Conservation (phyloP, 1,140 invertebrate species). For the Planococcus citri region DNA sequence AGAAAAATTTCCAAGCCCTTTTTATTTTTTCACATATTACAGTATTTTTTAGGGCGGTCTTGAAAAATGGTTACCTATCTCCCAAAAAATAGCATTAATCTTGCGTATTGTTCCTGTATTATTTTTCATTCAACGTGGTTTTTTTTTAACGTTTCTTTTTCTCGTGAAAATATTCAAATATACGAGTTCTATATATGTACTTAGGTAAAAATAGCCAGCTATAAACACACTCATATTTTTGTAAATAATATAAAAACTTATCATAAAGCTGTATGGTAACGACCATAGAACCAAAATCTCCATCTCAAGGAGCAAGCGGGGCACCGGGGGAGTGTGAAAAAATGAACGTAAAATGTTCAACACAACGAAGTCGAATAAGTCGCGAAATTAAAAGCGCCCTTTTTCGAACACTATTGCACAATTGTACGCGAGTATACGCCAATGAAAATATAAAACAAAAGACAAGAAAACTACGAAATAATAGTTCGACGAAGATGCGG, state of each 20-base stretch:
- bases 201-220: no score
- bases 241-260: no score
- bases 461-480: slow-evolving; percentile 1
- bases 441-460: slow-evolving; percentile 13
- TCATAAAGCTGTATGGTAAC: no score
- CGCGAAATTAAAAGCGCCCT: background rate
- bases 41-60: slow-evolving; percentile 5
- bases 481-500: background rate
- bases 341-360: background rate
- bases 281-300: no score
- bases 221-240: no score
- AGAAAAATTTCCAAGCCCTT: background rate
- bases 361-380: background rate
- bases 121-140: background rate
- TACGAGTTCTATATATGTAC: no score
- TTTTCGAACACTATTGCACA: background rate
- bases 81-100: slow-evolving; percentile 2
- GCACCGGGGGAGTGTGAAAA: background rate
- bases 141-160: no score
- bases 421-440: background rate
- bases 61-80: background rate
- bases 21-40: background rate
- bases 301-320: no score
- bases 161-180: no score
- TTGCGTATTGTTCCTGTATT: background rate